Conservation (phyloP, 2,113 vertebrate genomes). For the Archocentrus centrarchus region DNA sequence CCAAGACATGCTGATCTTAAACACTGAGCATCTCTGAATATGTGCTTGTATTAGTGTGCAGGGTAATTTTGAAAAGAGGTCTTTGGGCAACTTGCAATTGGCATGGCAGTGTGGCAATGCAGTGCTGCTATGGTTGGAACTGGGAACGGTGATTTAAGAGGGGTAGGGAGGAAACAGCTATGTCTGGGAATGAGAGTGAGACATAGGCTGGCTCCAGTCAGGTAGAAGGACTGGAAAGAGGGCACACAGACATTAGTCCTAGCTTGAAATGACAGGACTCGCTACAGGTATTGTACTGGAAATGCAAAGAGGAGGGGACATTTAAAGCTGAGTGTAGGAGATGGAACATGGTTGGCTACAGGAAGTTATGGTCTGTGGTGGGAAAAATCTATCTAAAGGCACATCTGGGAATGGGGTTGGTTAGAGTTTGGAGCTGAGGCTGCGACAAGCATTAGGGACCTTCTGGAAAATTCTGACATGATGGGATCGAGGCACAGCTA, state of each 20-base stretch:
- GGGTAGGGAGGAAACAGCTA: conserved; percentile 48
- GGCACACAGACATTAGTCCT: conserved; percentile 24
- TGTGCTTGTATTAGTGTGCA: conserved; percentile 15
- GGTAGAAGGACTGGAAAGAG: conserved; percentile 56
- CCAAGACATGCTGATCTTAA: conserved; percentile 33
- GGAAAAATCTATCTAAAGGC: conserved; percentile 48
- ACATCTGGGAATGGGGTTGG: conserved; percentile 43
- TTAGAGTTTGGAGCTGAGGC: conserved; percentile 34
- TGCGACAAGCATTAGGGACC: conserved; percentile 27
- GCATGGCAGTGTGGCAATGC: conserved; percentile 35
- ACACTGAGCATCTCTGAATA: conserved; percentile 31
- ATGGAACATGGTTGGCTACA: conserved; percentile 37
- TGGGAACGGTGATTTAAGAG: conserved; percentile 64
- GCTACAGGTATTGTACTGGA: conserved; percentile 25
- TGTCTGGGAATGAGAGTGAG: conserved; percentile 60
- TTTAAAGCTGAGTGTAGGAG: conserved; percentile 35
- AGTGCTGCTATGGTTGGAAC: conserved; percentile 41
- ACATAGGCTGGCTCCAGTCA: conserved; percentile 59
- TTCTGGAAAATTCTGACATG: conserved; percentile 48
- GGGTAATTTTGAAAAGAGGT: conserved; percentile 38
- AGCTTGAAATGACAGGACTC: conserved; percentile 27
- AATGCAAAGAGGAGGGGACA: conserved; percentile 31
- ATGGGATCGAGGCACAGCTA: conserved; percentile 27
- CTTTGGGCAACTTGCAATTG: conserved; percentile 30
- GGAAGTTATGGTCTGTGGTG: conserved; percentile 44